These are phyloP conservation scores for Delphinapterus leucas DNA, from an alignment of 2,113 vertebrate genomes.

Conservation along the genomic window DNA sequence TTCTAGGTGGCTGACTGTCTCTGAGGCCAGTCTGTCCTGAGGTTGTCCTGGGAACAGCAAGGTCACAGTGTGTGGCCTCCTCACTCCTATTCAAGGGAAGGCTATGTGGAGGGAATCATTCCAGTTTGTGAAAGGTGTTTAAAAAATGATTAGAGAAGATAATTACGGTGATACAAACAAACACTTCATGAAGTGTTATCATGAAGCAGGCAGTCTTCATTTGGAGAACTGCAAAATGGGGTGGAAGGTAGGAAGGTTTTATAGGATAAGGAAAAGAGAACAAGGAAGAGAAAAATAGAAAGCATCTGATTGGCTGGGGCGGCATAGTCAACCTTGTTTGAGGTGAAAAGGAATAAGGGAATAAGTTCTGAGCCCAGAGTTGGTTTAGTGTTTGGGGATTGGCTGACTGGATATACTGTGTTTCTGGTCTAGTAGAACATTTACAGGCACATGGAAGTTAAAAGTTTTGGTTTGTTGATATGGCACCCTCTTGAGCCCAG, in stretches of 20 bases:
- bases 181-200: neutral
- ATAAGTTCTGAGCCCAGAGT: neutral
- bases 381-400: neutral
- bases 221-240: neutral
- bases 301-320: neutral
- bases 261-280: neutral
- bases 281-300: neutral
- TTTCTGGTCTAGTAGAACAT: neutral
- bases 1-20: neutral
- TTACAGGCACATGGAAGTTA: neutral
- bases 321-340: neutral
- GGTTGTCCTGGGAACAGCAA: neutral
- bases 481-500: neutral
- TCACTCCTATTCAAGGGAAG: neutral
- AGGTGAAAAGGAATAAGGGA: neutral
- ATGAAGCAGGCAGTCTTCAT: neutral
- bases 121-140: neutral
- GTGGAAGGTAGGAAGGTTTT: neutral
- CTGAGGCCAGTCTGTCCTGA: neutral
- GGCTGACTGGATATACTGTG: neutral
- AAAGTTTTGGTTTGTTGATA: neutral
- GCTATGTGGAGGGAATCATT: neutral
- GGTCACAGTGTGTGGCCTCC: neutral
- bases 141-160: neutral
- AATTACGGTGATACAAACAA: neutral